These are phyloP conservation scores for Oreochromis spilurus DNA, from an alignment of 2,113 vertebrate genomes.

Conservation along the genomic window DNA sequence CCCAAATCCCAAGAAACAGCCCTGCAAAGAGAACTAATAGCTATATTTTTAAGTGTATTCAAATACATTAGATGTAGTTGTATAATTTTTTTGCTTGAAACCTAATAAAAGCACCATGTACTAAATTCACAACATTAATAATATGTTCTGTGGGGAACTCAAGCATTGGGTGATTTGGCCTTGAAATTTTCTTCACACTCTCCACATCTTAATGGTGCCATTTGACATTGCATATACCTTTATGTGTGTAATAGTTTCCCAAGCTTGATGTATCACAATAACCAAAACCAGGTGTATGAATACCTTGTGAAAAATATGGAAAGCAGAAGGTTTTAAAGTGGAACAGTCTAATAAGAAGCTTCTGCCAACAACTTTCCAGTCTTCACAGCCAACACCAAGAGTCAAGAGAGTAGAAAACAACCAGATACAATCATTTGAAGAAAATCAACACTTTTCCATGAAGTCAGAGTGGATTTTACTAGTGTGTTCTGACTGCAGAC, in stretches of 20 bases:
- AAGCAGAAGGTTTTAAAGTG: slow-evolving; percentile 4
- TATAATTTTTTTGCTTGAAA: neutral
- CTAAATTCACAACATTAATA: neutral
- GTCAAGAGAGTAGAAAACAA: slow-evolving; percentile 36
- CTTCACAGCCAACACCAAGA: slow-evolving; percentile 14
- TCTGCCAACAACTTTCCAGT: slow-evolving; percentile 45
- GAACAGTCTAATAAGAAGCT: slow-evolving; percentile 27
- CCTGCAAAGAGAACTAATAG: neutral
- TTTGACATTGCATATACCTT: neutral
- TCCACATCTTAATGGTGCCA: neutral
- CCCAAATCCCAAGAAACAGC: neutral
- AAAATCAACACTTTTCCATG: slow-evolving; percentile 40
- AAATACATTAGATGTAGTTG: neutral
- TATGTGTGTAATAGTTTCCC: neutral
- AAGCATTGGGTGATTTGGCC: neutral
- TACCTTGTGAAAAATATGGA: neutral
- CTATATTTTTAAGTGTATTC: neutral
- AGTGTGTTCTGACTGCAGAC: neutral
- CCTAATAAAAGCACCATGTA: neutral
- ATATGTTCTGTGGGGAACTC: neutral
- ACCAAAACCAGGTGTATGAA: neutral
- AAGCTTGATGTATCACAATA: neutral
- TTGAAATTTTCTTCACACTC: neutral
- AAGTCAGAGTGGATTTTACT: slow-evolving; percentile 14
- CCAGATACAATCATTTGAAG: slow-evolving; percentile 22